These are phyloP conservation scores for Esox masquinongy DNA, from an alignment of 2,797 vertebrate species.

Conservation along the genomic window DNA sequence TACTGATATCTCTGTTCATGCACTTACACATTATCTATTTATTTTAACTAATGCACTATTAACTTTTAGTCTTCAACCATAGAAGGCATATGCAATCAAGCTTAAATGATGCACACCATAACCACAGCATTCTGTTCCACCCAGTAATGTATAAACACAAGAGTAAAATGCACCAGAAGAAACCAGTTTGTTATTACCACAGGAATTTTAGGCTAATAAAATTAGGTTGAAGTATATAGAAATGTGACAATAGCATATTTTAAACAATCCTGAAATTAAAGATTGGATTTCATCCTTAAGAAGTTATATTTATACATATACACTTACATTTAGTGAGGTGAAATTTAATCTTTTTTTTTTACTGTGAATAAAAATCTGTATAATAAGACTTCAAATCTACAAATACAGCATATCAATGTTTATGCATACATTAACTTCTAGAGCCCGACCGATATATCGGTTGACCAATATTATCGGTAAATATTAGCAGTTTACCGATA, in stretches of 20 bases:
- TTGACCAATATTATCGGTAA: too few species aligned
- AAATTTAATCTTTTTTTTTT: neutral
- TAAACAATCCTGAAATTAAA: too few species aligned
- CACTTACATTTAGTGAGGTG: neutral
- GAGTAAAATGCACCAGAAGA: slow-evolving; percentile 67
- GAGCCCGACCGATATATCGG: too few species aligned
- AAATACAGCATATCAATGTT: too few species aligned
- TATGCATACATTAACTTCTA: too few species aligned
- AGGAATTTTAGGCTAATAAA: neutral
- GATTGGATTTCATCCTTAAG: too few species aligned
- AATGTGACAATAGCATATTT: too few species aligned
- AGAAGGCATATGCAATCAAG: slow-evolving; percentile 77
- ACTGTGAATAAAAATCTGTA: too few species aligned
- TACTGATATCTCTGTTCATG: slow-evolving; percentile 65
- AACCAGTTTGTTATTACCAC: neutral
- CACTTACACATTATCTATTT: slow-evolving; percentile 67
- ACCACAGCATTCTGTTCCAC: slow-evolving; percentile 67
- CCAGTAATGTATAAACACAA: slow-evolving; percentile 72
- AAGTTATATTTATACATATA: too few species aligned
- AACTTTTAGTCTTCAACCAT: slow-evolving; percentile 58
- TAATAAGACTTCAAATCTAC: too few species aligned
- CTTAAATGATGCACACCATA: slow-evolving; percentile 66
- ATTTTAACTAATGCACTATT: slow-evolving; percentile 70
- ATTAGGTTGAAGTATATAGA: neutral
- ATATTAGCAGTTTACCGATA: too few species aligned